Conservation (phyloP, 2,113 vertebrate species). For the Pogona vitticeps region DNA sequence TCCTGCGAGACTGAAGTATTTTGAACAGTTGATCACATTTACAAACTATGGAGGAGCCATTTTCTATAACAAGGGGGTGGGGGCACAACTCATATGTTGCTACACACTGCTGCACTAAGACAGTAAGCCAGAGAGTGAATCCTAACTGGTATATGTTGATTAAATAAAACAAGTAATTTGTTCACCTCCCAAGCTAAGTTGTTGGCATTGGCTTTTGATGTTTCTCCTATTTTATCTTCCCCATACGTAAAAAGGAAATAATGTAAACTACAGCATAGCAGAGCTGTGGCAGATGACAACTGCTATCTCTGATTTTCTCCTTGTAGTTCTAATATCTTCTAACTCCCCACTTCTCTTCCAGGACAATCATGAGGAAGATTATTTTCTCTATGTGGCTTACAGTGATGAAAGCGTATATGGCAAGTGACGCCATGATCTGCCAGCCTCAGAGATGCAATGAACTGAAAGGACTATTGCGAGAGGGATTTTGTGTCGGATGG, state of each 20-base stretch:
- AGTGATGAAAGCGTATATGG: constrained; percentile 98
- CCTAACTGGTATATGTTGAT: too few species aligned
- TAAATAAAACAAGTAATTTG: too few species aligned
- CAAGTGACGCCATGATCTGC: constrained; percentile 77
- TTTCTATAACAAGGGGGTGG: background rate
- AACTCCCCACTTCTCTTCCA: constrained; percentile 59
- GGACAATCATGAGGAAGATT: constrained; percentile 98
- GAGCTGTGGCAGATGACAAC: too few species aligned
- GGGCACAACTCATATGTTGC: too few species aligned
- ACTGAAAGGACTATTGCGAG: constrained; percentile 58
- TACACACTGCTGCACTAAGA: too few species aligned
- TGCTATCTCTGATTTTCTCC: background rate
- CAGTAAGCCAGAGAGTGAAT: too few species aligned
- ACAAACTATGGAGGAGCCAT: background rate
- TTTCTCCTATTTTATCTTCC: too few species aligned
- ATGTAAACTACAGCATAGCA: background rate
- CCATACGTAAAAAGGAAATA: too few species aligned
- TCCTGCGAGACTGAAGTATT: background rate
- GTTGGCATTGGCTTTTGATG: too few species aligned
- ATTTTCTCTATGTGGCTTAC: constrained; percentile 98
- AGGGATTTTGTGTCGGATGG: constrained; percentile 34
- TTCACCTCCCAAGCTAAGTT: too few species aligned
- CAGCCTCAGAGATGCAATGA: constrained; percentile 53
- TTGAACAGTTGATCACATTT: background rate
- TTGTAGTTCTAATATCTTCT: constrained; percentile 34